phyloP scores from a whole-genome alignment of 2,113 vertebrate genomes.

The Daphoenositta chrysoptera region DNA sequence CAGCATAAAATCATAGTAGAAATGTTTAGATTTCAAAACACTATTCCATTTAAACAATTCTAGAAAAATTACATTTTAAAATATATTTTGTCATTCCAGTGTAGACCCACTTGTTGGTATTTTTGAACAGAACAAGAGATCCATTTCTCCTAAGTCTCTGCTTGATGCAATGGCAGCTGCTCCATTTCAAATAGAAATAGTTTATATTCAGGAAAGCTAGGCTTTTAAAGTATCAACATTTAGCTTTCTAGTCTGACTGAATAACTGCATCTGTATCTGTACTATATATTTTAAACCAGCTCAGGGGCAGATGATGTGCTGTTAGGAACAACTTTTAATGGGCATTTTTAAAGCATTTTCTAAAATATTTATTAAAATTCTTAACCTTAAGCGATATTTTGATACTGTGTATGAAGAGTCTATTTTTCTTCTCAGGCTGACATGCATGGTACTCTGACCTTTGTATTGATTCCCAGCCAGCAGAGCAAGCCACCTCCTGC shows the following conservation, averaged over 20 bases:
- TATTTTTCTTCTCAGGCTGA: constrained; percentile 79
- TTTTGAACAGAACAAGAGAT: not conserved
- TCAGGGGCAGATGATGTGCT: not conserved
- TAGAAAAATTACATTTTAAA: not conserved
- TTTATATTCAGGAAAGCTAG: not conserved
- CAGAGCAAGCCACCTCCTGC: constrained; percentile 82
- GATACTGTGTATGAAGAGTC: not conserved
- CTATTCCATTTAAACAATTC: not conserved
- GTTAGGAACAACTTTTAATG: not conserved
- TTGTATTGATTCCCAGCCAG: constrained; percentile 91
- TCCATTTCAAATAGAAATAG: not conserved
- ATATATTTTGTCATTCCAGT: not conserved
- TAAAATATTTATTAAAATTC: not conserved
- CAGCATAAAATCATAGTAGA: not conserved
- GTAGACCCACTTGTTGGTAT: not conserved
- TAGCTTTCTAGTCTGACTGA: not conserved
- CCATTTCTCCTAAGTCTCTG: not conserved
- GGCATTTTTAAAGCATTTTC: not conserved
- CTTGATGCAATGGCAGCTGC: not conserved
- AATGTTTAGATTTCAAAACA: not conserved
- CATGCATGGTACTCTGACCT: constrained; percentile 94
- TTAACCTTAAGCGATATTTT: not conserved
- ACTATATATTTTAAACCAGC: not conserved
- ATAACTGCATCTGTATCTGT: not conserved
- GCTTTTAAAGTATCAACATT: not conserved